These are phyloP conservation scores for Toxostoma redivivum DNA, from an alignment of 2,113 vertebrate genomes.

Conservation along the genomic window DNA sequence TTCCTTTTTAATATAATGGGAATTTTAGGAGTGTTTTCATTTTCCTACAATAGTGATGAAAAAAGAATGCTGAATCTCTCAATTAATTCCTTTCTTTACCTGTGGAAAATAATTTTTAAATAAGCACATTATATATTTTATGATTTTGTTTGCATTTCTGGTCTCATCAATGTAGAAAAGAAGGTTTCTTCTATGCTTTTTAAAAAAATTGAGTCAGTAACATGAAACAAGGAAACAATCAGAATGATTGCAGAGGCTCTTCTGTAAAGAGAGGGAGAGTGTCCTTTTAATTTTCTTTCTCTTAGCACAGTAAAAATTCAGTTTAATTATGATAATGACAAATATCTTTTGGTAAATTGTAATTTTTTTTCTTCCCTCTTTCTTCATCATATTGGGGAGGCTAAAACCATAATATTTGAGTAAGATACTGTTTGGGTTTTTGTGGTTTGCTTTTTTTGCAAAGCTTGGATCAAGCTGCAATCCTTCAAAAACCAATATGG, in stretches of 20 bases:
- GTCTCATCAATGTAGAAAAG: not conserved
- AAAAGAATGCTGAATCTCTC: not conserved
- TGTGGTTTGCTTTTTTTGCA: not conserved
- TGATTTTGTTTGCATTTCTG: not conserved
- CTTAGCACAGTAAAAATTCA: not conserved
- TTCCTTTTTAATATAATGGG: not conserved
- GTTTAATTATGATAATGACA: not conserved
- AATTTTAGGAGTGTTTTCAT: not conserved
- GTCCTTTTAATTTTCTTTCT: not conserved
- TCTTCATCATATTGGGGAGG: not conserved
- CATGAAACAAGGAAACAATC: not conserved
- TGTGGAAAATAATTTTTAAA: not conserved
- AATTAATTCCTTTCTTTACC: not conserved
- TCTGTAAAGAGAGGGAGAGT: not conserved
- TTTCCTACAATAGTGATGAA: not conserved
- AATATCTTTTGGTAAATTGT: not conserved
- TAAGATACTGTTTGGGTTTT: not conserved
- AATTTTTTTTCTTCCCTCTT: not conserved
- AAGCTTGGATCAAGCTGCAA: not conserved
- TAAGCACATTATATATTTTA: not conserved
- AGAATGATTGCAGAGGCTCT: not conserved
- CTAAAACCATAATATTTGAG: not conserved
- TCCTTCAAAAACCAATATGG: not conserved
- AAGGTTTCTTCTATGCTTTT: not conserved
- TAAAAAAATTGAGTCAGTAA: not conserved